phyloP scores from a whole-genome alignment of 2,797 vertebrate species.

The Gallirallus australis region DNA sequence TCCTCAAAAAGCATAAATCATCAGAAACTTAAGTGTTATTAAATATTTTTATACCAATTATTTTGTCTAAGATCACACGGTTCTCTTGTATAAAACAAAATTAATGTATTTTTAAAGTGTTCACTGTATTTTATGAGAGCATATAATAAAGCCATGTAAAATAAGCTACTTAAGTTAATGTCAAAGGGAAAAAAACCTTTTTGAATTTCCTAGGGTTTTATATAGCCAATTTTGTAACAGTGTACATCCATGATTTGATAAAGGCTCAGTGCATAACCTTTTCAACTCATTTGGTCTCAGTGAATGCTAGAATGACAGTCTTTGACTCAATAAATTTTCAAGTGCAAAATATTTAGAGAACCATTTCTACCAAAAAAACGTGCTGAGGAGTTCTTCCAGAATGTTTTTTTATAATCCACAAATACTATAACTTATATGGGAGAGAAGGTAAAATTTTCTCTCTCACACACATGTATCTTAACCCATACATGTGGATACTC shows the following conservation, averaged over 20 bases:
- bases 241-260: background rate
- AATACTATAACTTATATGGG: background rate
- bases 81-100: background rate
- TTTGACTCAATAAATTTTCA: background rate
- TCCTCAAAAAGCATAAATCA: background rate
- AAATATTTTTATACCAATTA: background rate
- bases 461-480: fast-evolving
- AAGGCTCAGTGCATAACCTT: background rate
- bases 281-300: background rate
- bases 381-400: background rate
- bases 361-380: background rate
- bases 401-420: background rate
- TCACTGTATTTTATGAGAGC: background rate
- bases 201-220: background rate
- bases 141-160: background rate
- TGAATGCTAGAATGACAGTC: background rate
- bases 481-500: fast-evolving
- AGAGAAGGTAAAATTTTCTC: background rate
- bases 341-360: background rate
- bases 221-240: background rate
- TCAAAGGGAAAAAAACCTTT: background rate
- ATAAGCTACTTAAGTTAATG: background rate
- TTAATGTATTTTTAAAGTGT: background rate
- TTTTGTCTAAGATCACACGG: background rate
- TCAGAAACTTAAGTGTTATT: background rate